phyloP scores from a whole-genome alignment of 2,797 vertebrate species.

The Rallus crepitans region DNA sequence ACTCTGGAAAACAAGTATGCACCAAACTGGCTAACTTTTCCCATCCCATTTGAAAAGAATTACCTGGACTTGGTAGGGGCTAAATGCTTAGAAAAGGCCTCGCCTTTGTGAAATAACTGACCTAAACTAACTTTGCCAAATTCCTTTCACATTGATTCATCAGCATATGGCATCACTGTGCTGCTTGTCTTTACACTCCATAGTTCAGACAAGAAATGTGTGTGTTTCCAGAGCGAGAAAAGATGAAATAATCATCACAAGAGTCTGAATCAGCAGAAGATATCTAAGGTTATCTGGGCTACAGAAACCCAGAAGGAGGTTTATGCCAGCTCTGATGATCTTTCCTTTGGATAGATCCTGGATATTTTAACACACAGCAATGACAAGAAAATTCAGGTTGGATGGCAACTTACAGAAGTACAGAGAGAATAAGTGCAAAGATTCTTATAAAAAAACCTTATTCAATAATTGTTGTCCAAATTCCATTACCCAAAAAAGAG shows the following conservation, averaged over 20 bases:
- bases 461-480: background rate
- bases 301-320: background rate
- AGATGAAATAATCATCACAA: conserved; percentile 5
- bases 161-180: background rate
- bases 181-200: background rate
- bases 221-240: background rate
- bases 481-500: background rate
- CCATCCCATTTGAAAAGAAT: background rate
- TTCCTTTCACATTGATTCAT: background rate
- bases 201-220: background rate
- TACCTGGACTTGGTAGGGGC: background rate
- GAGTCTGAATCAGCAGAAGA: conserved; percentile 23
- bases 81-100: background rate
- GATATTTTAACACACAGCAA: background rate
- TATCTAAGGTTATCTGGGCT: background rate
- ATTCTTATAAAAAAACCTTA: background rate
- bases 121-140: background rate
- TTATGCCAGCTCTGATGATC: background rate
- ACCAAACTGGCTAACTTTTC: background rate
- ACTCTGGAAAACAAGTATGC: background rate
- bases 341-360: background rate
- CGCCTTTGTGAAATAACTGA: background rate
- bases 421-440: background rate
- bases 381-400: background rate
- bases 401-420: background rate